Conservation (phyloP, 2,113 vertebrate species). For the Euleptes europaea region DNA sequence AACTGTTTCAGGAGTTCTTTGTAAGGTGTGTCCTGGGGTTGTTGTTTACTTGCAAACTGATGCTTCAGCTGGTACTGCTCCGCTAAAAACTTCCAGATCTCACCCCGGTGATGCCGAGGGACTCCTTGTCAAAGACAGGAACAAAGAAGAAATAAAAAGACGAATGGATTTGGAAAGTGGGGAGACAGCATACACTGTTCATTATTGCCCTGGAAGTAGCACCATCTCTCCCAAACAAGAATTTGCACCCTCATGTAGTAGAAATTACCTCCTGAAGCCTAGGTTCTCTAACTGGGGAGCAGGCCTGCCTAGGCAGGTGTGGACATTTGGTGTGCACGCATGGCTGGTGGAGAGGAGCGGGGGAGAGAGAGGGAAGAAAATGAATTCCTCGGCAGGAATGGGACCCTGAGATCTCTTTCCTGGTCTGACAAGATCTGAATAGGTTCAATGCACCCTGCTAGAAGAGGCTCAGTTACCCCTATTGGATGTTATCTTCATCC, state of each 20-base stretch:
- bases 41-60: conserved; percentile 80
- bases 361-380: no score
- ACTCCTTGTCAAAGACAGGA: conserved; percentile 77
- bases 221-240: not conserved
- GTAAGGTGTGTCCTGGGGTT: conserved; percentile 84
- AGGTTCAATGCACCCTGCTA: not conserved
- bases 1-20: conserved; percentile 95
- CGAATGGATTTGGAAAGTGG: not conserved
- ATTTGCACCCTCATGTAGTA: conserved; percentile 5
- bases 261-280: not conserved
- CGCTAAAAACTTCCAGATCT: conserved; percentile 95
- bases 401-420: not conserved
- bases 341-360: no score
- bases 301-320: not conserved
- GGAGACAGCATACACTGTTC: not conserved
- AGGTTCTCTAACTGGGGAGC: not conserved
- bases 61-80: conserved; percentile 91
- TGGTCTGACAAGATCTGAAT: not conserved
- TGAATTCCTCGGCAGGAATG: not conserved
- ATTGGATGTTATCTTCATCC: no score
- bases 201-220: conserved; percentile 16
- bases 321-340: no score
- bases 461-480: not conserved
- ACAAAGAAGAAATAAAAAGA: conserved; percentile 10
- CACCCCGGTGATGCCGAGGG: conserved; percentile 91